phyloP scores from a whole-genome alignment of 2,888 invertebrate species.

The Mellilla xanthometata region DNA sequence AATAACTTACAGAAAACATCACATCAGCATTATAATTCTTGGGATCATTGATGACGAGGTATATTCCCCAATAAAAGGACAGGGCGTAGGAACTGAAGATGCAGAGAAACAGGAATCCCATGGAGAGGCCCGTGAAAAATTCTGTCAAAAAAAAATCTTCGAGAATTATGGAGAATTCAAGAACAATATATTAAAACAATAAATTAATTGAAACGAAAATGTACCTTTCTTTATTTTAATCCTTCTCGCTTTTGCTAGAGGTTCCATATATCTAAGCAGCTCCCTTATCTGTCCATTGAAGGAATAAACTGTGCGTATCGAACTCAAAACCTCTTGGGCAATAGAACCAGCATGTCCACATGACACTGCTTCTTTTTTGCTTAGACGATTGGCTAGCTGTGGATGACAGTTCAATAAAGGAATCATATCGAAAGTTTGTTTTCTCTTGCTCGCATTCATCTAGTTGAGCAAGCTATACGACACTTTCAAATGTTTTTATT shows the following conservation, averaged over 20 bases:
- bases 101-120: slow-evolving; percentile 87
- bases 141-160: slow-evolving; percentile 47
- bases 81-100: slow-evolving; percentile 89
- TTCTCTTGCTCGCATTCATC: too few species aligned
- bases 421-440: too few species aligned
- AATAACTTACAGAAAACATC: slow-evolving; percentile 85
- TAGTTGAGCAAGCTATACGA: too few species aligned
- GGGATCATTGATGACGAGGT: slow-evolving; percentile 83
- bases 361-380: slow-evolving; percentile 84
- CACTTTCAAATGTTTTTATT: too few species aligned
- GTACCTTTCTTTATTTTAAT: slow-evolving; percentile 85
- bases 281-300: slow-evolving; percentile 89
- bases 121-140: slow-evolving; percentile 85
- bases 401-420: too few species aligned
- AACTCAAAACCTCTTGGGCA: slow-evolving; percentile 88
- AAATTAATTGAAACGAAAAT: too few species aligned
- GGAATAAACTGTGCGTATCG: slow-evolving; percentile 88
- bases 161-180: too few species aligned
- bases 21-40: slow-evolving; percentile 81
- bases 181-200: too few species aligned
- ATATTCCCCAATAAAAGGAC: slow-evolving; percentile 91
- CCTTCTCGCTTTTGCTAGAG: slow-evolving; percentile 82
- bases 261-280: slow-evolving; percentile 82
- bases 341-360: slow-evolving; percentile 89
- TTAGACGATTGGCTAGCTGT: slow-evolving; percentile 51